Percentiles rank a stretch among this genome's conserved stretches.
These are phyloP conservation scores for Athetis lepigone DNA, from an alignment of 2,888 invertebrate genomes.

Conservation along the genomic window DNA sequence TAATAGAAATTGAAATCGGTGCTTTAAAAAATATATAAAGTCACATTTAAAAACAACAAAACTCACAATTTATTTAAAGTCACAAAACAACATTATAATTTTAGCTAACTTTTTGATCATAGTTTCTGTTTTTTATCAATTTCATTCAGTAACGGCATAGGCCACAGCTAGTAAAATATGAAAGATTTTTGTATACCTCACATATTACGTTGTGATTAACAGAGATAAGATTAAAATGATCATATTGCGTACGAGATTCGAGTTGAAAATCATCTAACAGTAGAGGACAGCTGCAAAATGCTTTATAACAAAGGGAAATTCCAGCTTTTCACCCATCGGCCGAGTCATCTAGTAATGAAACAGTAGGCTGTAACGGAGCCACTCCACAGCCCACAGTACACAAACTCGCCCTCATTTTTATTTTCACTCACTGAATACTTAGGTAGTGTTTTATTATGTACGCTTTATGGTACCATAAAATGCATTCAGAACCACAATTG, in stretches of 20 bases:
- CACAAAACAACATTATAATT: no score
- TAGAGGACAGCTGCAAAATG: slow-evolving; percentile 68
- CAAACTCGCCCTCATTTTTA: slow-evolving; percentile 73
- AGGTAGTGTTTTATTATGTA: slow-evolving; percentile 70
- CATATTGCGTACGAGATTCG: slow-evolving; percentile 47
- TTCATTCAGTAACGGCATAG: background rate
- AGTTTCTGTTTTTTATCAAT: no score
- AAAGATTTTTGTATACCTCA: slow-evolving; percentile 16
- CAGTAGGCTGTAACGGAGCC: slow-evolving; percentile 71
- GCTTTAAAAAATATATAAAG: no score
- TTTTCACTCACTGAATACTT: slow-evolving; percentile 78
- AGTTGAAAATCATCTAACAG: slow-evolving; percentile 60
- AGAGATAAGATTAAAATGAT: slow-evolving; percentile 48
- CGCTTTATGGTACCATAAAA: slow-evolving; percentile 72
- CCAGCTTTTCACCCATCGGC: slow-evolving; percentile 76
- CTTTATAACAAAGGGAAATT: slow-evolving; percentile 81
- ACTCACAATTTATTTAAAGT: no score
- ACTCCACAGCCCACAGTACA: slow-evolving; percentile 65
- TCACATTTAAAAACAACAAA: no score
- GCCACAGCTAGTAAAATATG: background rate
- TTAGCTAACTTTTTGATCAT: no score
- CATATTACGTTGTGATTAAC: slow-evolving; percentile 35
- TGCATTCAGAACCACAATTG: slow-evolving; percentile 68
- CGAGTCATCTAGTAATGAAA: slow-evolving; percentile 86
- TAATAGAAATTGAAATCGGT: no score